Conservation (phyloP, 2,888 invertebrate genomes). For the Hyppa rectilinea region DNA sequence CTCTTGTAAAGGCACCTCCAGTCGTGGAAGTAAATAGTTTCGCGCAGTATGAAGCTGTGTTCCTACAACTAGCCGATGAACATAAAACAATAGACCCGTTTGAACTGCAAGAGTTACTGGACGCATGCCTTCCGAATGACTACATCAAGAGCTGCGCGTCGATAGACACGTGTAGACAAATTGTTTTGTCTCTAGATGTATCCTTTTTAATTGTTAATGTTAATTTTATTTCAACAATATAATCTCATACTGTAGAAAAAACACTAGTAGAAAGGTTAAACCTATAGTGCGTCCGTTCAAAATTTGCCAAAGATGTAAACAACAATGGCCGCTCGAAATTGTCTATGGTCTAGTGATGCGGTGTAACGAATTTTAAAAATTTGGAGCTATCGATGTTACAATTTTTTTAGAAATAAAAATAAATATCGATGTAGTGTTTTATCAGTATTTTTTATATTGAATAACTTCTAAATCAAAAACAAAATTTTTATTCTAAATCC, state of each 20-base stretch:
- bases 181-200: constrained; percentile 97
- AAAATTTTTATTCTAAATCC: too few species aligned
- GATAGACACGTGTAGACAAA: constrained; percentile 97
- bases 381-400: too few species aligned
- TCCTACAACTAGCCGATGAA: constrained; percentile 97
- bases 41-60: constrained; percentile 96
- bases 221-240: not conserved
- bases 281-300: too few species aligned
- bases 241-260: not conserved
- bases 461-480: too few species aligned
- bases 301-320: too few species aligned
- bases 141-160: constrained; percentile 98
- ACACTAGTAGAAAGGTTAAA: not conserved
- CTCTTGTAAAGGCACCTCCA: constrained; percentile 94
- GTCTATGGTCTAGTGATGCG: too few species aligned
- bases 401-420: too few species aligned
- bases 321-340: too few species aligned
- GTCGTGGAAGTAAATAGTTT: constrained; percentile 93
- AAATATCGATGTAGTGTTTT: too few species aligned
- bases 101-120: constrained; percentile 96
- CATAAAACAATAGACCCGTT: constrained; percentile 97
- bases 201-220: constrained; percentile 85
- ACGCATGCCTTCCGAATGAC: constrained; percentile 97
- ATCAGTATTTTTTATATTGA: too few species aligned
- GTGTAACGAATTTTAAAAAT: too few species aligned